Base-by-base conservation (phyloP, 2,113 vertebrate species). In the Elgaria multicarinata region DNA sequence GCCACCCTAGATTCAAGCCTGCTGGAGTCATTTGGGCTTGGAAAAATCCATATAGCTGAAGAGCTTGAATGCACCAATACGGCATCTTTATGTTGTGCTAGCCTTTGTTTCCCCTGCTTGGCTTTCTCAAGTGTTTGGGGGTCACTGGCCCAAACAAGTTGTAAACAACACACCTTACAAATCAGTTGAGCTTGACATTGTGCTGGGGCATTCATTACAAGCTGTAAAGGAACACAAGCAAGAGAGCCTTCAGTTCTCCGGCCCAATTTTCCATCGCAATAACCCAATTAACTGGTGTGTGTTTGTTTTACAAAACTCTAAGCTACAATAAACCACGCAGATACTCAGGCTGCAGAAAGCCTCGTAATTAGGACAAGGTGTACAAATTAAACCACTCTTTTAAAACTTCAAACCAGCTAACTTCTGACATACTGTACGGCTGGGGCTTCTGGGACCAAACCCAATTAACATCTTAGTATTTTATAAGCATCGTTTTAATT, bases 391-490 rank as follows among this genome's bases (percentile, higher is more conserved):
- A 97, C 97, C 96, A 97, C 97, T 98, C 97, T 98, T 98, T 98
- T 98, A 97, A 97, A 98, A 98, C 98, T 98, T 98, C 97, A 98
- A 97, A 97, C 97, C 96, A 97, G 97, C 97, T 97, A 98, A 98
- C 97, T 97, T 97, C 97, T 98, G 97, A 97, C 97, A 98, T 97
- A 97, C 97, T 97, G 97, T 97, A 97, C 96, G 97, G 97, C 97
- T 96, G 96, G 97, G 97, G 97, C 97, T 98, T 98, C 97, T 97
- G 98, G 97, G 98, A 98, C 97, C 95, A 97, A 98, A 97, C 97
- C 97, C 97, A 98, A 98, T 98, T 98, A 98, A 98, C 97, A 98
- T 98, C 97, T 97, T 97, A 97, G 97, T 97, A 98, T 98, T 98
- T 98, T 97, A 97, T 97, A 97, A 97, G 98, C 96, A 97, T 97